Evolutionary conservation across 2,888 invertebrate genomes (phyloP).

Genomic region (Leptarthrus brevirostris): DNA sequence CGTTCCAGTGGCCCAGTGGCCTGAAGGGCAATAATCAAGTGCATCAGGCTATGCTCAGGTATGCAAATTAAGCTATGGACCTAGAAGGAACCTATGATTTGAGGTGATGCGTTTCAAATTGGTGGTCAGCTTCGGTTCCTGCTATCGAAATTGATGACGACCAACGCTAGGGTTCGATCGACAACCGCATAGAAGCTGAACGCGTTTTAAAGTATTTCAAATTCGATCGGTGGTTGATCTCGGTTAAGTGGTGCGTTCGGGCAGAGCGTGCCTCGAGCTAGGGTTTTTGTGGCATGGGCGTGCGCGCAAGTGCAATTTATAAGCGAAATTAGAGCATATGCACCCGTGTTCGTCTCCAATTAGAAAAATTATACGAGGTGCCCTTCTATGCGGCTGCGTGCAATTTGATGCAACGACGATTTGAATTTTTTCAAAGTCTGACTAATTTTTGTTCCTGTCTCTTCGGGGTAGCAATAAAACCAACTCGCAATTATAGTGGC

Average conservation of each 20-base stretch:
- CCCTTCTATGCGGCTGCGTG: constrained; percentile 39
- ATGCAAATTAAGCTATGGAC: constrained; percentile 34
- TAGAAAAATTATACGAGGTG: constrained; percentile 49
- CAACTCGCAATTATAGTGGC: constrained; percentile 17
- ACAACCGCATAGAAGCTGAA: constrained; percentile 42
- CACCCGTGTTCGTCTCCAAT: constrained; percentile 43
- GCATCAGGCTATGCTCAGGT: constrained; percentile 25
- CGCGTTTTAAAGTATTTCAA: constrained; percentile 10
- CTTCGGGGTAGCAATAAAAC: constrained; percentile 6
- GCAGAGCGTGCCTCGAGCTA: constrained; percentile 29
- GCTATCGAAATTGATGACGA: background rate
- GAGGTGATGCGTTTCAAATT: constrained; percentile 47
- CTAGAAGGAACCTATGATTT: constrained; percentile 47
- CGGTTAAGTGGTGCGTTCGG: constrained; percentile 24
- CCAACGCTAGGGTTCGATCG: background rate
- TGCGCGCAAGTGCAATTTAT: constrained; percentile 44
- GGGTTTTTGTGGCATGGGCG: constrained; percentile 40
- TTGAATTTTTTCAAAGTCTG: constrained; percentile 43
- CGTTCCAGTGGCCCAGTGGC: constrained; percentile 44
- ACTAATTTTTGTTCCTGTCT: constrained; percentile 23
- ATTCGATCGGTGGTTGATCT: constrained; percentile 20
- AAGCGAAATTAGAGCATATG: constrained; percentile 44
- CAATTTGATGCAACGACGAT: constrained; percentile 23
- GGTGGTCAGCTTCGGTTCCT: background rate
- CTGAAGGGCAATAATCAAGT: constrained; percentile 40